phyloP scores from a whole-genome alignment of 2,888 invertebrate genomes.

The Copidosoma aretas region DNA sequence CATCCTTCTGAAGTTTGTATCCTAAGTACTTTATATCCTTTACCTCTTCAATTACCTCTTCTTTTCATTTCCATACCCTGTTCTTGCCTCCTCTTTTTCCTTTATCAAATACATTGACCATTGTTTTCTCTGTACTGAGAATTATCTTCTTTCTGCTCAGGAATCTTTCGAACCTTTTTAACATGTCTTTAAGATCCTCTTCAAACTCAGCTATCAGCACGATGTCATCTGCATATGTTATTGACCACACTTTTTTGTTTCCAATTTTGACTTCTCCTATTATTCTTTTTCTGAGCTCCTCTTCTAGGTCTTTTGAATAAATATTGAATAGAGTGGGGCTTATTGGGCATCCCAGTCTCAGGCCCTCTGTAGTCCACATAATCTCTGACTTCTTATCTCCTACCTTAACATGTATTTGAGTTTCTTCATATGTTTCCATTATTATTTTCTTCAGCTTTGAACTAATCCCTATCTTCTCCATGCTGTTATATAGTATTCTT shows the following conservation, averaged over 20 bases:
- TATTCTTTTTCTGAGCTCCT: slow-evolving; percentile 1
- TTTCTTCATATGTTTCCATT: too few relatives aligned
- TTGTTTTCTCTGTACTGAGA: slow-evolving; percentile 32
- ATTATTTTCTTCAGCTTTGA: too few relatives aligned
- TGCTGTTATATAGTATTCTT: too few relatives aligned
- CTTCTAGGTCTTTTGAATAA: too few relatives aligned
- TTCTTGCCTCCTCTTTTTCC: background rate
- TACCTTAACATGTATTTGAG: too few relatives aligned
- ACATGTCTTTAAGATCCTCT: slow-evolving; percentile 28
- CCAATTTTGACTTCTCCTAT: slow-evolving; percentile 23
- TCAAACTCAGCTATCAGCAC: slow-evolving; percentile 18
- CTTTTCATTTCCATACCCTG: background rate
- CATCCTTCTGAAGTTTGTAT: background rate
- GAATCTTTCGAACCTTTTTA: slow-evolving; percentile 16
- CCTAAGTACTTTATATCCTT: background rate
- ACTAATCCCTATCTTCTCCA: too few relatives aligned
- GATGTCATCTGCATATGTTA: slow-evolving; percentile 36
- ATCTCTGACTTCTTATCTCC: too few relatives aligned
- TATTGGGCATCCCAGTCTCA: too few relatives aligned
- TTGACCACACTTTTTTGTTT: slow-evolving; percentile 26
- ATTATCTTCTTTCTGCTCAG: slow-evolving; percentile 23
- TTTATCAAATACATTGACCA: slow-evolving; percentile 25
- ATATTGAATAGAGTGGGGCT: too few relatives aligned
- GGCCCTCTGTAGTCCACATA: too few relatives aligned
- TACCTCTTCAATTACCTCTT: background rate